These are phyloP conservation scores for Halcyon chelicuti DNA, from an alignment of 2,797 vertebrate species.

Conservation along the genomic window DNA sequence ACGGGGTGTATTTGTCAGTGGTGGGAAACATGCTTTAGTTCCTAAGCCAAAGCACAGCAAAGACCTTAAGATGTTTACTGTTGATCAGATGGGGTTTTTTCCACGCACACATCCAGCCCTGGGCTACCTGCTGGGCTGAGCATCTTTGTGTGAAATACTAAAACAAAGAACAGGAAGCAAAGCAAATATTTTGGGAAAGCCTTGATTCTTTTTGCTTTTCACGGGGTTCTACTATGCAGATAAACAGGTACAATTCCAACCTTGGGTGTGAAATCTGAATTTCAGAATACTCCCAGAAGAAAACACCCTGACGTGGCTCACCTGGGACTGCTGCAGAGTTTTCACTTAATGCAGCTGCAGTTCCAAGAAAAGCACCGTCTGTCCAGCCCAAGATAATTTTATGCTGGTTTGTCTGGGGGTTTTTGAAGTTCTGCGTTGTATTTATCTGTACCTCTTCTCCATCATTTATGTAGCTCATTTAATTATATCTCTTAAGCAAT, in stretches of 20 bases:
- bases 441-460: not conserved
- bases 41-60: not conserved
- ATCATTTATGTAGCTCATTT: not conserved
- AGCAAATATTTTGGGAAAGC: not conserved
- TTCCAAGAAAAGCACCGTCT: not conserved
- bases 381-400: not conserved
- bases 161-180: not conserved
- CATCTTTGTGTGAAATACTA: not conserved
- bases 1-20: not conserved
- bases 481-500: not conserved
- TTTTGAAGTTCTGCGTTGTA: not conserved
- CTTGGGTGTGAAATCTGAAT: not conserved
- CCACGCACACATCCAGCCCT: not conserved
- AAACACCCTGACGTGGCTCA: fast-evolving
- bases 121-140: not conserved
- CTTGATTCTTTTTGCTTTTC: not conserved
- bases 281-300: not conserved
- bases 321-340: not conserved
- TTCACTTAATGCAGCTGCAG: not conserved
- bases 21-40: not conserved
- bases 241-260: not conserved
- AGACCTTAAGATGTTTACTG: not conserved
- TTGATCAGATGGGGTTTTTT: not conserved
- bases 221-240: not conserved
- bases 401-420: not conserved